A percentile compares a stretch with the other conserved stretches of the same genome.
phyloP scores from a whole-genome alignment of 2,888 invertebrate genomes.

The Polyploca ridens region DNA sequence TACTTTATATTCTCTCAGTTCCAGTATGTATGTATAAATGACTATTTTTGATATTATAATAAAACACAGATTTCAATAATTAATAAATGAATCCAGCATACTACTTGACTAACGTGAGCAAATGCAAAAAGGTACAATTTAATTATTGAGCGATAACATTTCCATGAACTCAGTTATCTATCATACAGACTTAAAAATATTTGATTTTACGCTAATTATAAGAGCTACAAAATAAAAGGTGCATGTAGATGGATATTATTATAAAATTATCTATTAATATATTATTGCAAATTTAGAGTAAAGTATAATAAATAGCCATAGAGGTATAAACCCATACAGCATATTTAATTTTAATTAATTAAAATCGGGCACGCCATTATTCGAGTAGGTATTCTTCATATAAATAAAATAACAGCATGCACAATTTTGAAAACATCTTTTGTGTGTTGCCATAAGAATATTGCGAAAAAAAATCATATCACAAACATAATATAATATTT shows the following conservation, averaged over 20 bases:
- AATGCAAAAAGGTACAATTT: constrained; percentile 70
- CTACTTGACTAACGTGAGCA: constrained; percentile 51
- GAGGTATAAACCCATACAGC: background rate
- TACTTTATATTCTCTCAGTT: constrained; percentile 47
- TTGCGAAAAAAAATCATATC: constrained; percentile 6
- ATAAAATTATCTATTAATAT: background rate
- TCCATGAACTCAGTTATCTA: constrained; percentile 9
- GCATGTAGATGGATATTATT: background rate
- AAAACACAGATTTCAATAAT: constrained; percentile 24
- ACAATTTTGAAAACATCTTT: constrained; percentile 2
- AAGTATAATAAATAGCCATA: background rate
- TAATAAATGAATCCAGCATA: constrained; percentile 33
- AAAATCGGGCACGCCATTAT: constrained; percentile 3
- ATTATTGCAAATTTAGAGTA: background rate
- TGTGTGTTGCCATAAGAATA: background rate
- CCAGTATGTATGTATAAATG: constrained; percentile 37
- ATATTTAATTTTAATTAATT: background rate
- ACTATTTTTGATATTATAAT: constrained; percentile 24
- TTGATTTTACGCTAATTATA: background rate
- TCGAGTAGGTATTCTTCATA: background rate
- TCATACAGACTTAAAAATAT: constrained; percentile 5
- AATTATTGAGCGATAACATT: constrained; percentile 50
- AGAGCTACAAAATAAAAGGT: constrained; percentile 1
- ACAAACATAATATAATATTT: constrained; percentile 5
- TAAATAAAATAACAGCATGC: constrained; percentile 7